Conservation (phyloP, 2,797 vertebrate genomes). For the Gymnothorax reevesii region DNA sequence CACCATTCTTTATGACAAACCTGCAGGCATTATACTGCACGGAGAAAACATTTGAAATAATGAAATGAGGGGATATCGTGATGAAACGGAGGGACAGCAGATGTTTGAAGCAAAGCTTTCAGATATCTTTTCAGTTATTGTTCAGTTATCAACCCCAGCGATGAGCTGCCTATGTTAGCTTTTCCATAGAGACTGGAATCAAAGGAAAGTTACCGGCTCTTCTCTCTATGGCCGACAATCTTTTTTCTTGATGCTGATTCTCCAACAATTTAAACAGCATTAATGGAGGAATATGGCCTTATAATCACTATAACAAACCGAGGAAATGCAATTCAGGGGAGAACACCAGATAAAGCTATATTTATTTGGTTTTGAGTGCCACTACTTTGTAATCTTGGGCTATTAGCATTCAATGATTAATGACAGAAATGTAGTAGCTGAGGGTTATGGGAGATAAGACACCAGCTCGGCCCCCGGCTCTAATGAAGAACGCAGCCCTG, state of each 20-base stretch:
- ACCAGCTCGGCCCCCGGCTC: conserved; percentile 40
- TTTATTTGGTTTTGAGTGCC: conserved; percentile 57
- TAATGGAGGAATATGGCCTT: conserved; percentile 50
- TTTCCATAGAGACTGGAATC: not conserved
- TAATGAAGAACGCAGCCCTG: conserved; percentile 60
- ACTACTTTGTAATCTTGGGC: conserved; percentile 51
- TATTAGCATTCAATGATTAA: conserved; percentile 64
- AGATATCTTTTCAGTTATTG: not conserved
- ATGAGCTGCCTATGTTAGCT: not conserved
- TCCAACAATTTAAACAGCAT: conserved; percentile 48
- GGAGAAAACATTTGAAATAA: not conserved
- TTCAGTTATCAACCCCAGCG: not conserved
- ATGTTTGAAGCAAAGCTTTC: not conserved
- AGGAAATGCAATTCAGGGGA: conserved; percentile 35
- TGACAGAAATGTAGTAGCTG: conserved; percentile 38
- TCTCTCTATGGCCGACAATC: not conserved
- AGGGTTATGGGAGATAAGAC: conserved; percentile 56
- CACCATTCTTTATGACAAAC: not conserved
- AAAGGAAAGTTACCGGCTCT: conserved; percentile 26
- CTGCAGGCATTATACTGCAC: not conserved
- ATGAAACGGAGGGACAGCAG: not conserved
- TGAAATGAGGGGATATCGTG: not conserved
- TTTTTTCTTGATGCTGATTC: conserved; percentile 26
- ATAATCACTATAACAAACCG: conserved; percentile 46
- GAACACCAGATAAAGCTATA: conserved; percentile 53